Evolutionary conservation across 2,113 vertebrate genomes (phyloP), one percentile per base, ranked within the genome.

Genomic region (Dolichallabes microphthalmus): DNA sequence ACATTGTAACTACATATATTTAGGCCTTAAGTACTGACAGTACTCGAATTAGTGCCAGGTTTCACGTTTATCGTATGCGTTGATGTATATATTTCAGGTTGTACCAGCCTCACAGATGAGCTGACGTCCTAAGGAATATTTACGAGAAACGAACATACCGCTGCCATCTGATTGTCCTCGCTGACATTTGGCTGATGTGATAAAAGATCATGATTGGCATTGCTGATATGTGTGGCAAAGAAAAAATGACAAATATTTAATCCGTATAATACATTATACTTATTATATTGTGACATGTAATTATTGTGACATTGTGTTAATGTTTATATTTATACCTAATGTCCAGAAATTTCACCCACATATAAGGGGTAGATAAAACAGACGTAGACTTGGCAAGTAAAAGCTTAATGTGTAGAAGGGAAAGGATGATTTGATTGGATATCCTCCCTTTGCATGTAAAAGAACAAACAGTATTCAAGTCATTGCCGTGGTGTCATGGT

Each of bases 81-180:
- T 30, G 20, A 9, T 68, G 30, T 55, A 78, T 71, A 57, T 83
- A 55, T 83, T 83, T 52, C 45, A 25, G 80, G 53, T 66, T 20
- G 53, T 78, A 3, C n/a, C 80, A 50, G 35, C 20, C 73, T 14
- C 39, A 68, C 53, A 60, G 73, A 32, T 35, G 63, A 39, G 32
- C 52, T 82, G 27, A 83, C 52, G 19, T 25, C 39, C 39, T 15
- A 52, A 9, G 50, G 45, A 66, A 71, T 12, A 35, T 11, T 14
- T 30, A 86, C 63, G 68, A n/a, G n/a, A 50, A 2, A 71, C 0
- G 57, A 0, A 35, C 32, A 45, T 39, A 7, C 25, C 52, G 30
- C 76, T 12, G 20, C 4, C 53, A 71, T 27, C 9, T 27, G 30
- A 10, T 10, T 20, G n/a, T 82, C 81, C 27, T 39, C 68, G 14